Conservation (phyloP, 2,888 invertebrate genomes). For the Clusia tigrina region DNA sequence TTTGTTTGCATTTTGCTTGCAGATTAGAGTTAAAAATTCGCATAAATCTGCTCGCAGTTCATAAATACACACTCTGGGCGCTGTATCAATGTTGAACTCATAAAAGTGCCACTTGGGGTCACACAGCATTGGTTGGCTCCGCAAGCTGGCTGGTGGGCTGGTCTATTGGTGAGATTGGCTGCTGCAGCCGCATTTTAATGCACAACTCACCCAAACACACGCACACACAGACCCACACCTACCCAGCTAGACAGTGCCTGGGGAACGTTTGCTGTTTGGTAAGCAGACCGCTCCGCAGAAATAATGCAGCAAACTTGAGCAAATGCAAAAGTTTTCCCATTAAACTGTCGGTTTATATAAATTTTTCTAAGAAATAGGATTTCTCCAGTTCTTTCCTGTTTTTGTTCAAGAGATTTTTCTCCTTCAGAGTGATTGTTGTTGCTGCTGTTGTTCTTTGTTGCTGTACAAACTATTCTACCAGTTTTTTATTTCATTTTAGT, state of each 20-base stretch:
- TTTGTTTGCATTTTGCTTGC: neutral
- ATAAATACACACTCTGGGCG: neutral
- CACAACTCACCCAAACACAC: no score
- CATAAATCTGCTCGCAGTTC: conserved; percentile 4
- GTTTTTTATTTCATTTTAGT: no score
- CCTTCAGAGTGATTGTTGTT: no score
- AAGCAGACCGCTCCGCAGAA: neutral
- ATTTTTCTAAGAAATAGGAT: conserved; percentile 21
- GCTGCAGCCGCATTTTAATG: no score
- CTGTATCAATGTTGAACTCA: no score
- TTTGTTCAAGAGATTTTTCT: no score
- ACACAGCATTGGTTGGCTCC: neutral
- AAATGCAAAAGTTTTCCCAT: conserved; percentile 54
- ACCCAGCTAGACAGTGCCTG: neutral
- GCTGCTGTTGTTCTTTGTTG: no score
- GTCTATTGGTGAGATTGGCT: conserved; percentile 7
- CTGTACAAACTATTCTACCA: no score
- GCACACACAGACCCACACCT: no score
- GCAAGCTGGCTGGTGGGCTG: neutral
- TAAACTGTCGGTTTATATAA: conserved; percentile 44
- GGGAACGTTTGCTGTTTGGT: neutral
- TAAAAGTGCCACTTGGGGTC: conserved; percentile 2
- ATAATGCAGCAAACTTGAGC: conserved; percentile 27
- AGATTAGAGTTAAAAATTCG: neutral
- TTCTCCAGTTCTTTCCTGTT: neutral